Evolutionary conservation across 2,888 invertebrate species (phyloP).

Genomic region (Eupithecia pulchellata): DNA sequence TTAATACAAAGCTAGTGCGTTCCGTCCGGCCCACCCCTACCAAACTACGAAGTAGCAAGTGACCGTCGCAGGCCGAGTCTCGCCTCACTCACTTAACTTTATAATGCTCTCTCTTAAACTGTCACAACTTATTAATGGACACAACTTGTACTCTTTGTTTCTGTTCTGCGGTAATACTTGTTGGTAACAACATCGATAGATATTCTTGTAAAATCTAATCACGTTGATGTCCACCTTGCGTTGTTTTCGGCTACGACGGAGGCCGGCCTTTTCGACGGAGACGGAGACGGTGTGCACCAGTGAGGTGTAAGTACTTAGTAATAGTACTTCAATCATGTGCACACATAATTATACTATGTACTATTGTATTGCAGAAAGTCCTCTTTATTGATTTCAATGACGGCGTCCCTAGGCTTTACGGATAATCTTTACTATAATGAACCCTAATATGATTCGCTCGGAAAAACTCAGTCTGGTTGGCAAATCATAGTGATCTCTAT

Average conservation of each 20-base stretch:
- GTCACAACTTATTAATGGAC: slow-evolving; percentile 43
- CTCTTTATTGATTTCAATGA: too few relatives aligned
- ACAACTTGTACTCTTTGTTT: slow-evolving; percentile 25
- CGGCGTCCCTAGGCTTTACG: too few relatives aligned
- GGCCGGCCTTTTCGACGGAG: too few relatives aligned
- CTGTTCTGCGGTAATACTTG: background rate
- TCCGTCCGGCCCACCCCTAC: background rate
- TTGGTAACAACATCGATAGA: background rate
- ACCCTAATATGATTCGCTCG: background rate
- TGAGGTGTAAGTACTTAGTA: too few relatives aligned
- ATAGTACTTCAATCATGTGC: too few relatives aligned
- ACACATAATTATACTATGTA: too few relatives aligned
- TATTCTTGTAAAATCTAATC: background rate
- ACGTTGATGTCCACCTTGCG: too few relatives aligned
- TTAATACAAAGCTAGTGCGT: background rate
- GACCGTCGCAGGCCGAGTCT: slow-evolving; percentile 31
- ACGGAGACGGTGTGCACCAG: too few relatives aligned
- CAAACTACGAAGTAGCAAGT: slow-evolving; percentile 32
- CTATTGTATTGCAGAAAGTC: too few relatives aligned
- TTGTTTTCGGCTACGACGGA: too few relatives aligned
- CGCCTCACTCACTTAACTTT: slow-evolving; percentile 39
- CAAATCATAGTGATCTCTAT: background rate
- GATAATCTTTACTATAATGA: too few relatives aligned
- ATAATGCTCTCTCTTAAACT: slow-evolving; percentile 45
- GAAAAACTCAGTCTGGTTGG: background rate